Evolutionary conservation across 1,140 invertebrate species (phyloP).

Genomic region (Lamellibrachia luymesi): DNA sequence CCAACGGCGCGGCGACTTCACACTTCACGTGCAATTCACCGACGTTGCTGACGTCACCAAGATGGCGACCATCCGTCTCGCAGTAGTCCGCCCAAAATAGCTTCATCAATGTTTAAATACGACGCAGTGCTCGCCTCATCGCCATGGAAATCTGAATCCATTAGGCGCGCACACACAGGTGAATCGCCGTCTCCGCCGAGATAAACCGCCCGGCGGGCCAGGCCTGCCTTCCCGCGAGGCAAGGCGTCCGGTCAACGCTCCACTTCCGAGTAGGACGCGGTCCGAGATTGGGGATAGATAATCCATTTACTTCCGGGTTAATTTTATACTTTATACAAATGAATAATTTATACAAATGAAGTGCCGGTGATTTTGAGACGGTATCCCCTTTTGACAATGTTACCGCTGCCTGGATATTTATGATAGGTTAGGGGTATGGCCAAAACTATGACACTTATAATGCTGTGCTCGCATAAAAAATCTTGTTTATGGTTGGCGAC

Average conservation of each 20-base stretch:
- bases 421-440: no score
- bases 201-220: not conserved
- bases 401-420: no score
- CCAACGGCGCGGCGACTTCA: not conserved
- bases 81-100: not conserved
- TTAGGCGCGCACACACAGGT: not conserved
- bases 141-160: not conserved
- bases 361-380: no score
- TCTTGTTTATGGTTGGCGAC: no score
- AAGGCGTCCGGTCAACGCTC: not conserved
- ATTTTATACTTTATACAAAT: no score
- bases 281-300: no score
- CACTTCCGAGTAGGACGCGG: not conserved
- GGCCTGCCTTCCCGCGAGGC: not conserved
- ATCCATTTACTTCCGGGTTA: no score
- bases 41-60: constrained; percentile 3
- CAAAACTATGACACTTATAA: no score
- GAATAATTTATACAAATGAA: no score
- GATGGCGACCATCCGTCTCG: not conserved
- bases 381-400: no score
- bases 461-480: no score
- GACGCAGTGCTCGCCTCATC: not conserved
- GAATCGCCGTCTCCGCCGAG: not conserved
- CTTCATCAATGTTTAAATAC: constrained; percentile 5
- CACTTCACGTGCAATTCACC: not conserved